Base-by-base conservation (phyloP, 1,140 invertebrate species). In the Carposina sasakii region DNA sequence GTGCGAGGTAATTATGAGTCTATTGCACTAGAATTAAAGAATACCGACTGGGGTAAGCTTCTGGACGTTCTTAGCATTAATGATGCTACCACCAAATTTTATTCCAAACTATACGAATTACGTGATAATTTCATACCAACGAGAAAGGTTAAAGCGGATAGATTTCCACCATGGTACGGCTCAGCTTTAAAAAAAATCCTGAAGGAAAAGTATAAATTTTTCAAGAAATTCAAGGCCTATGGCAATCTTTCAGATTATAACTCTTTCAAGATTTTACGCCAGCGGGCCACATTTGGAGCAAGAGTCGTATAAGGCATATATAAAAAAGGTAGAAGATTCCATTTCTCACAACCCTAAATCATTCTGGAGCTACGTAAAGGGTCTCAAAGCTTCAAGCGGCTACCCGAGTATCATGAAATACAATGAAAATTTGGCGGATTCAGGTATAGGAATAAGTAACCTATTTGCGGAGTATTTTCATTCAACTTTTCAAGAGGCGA, bases 191-290 rank as follows among this genome's bases (percentile, higher is more conserved):
- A 34, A 15, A 54, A 46, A 31, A 21, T 52, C 1, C 10, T 59
- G 1, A 54, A 52, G 23, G 42, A 55, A 53, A 60, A 60, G 44
- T 13, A 20, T 23, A 60, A 55, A 43, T 60, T 36, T 16, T 33
- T 28, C 12, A 23, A 31, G 3, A 59, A 55, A 49, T 60, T 23
- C 36, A 23, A 50, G 10, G 34, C 21, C 2, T 55, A 60, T 45
- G 26, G 26, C 3, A 56, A 60, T 13, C 4, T 20, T 4, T 39
- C 36, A 3, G 36, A 39, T n/a, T 39, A 39, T 39, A 16, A 6
- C 15, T 17, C 36, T 2, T 39, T 42, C 33, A 34, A n/a, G 10
- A 16, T 47, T 1, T 34, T 60, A 2, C 34, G 50, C 3, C 39
- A 34, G 9, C 39, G 50, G 17, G 50, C 43, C 16, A 48, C 28